phyloP scores from a whole-genome alignment of 1,140 invertebrate genomes.

The Hormaphis cornu region DNA sequence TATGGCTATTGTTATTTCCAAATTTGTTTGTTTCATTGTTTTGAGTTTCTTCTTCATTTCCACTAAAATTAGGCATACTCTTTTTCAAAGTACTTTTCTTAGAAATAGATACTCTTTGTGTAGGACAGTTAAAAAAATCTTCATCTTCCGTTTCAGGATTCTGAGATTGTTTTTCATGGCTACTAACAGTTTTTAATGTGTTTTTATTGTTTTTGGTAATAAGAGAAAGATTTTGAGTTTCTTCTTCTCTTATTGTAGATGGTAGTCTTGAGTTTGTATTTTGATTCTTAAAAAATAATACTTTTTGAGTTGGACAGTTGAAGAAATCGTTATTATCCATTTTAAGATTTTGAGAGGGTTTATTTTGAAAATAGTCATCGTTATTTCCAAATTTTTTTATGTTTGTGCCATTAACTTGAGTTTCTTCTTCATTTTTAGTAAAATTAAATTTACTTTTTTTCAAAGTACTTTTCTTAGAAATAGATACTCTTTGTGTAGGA shows the following conservation, averaged over 20 bases:
- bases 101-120: background rate
- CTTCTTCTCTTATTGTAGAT: background rate
- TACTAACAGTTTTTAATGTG: background rate
- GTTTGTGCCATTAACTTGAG: background rate
- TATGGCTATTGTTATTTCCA: background rate
- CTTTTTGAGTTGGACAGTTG: background rate
- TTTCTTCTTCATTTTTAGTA: no score
- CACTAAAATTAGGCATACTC: background rate
- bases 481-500: background rate
- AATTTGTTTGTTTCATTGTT: background rate
- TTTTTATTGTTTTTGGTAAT: background rate
- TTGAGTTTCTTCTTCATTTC: background rate
- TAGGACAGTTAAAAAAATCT: background rate
- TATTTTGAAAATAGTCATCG: background rate
- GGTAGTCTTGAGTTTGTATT: background rate
- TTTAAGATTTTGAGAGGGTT: background rate
- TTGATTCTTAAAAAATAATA: background rate
- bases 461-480: background rate
- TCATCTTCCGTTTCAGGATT: background rate
- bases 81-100: no score
- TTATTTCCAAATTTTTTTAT: background rate
- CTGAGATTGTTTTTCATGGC: background rate
- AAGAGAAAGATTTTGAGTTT: background rate
- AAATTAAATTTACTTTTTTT: no score
- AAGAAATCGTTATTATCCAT: constrained; percentile 3